Evolutionary conservation across 2,797 vertebrate species (phyloP).

Genomic region (Cryptoprocta ferox): DNA sequence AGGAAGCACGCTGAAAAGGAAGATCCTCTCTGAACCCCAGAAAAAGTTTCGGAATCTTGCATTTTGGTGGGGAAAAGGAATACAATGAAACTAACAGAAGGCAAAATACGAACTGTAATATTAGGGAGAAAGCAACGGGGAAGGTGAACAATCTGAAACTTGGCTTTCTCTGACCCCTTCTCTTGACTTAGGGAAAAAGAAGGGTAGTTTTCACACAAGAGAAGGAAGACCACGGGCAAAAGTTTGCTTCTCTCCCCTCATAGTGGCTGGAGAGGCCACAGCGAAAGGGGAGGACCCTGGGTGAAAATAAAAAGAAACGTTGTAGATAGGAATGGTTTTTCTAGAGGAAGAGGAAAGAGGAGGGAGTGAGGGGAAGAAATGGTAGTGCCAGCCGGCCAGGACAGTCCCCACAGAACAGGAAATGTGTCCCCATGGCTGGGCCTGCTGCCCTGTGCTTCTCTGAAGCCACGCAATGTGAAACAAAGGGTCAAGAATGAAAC

Average conservation of each 20-base stretch:
- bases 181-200: not conserved
- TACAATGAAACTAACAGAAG: not conserved
- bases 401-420: fast-evolving
- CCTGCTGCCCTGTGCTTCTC: not conserved
- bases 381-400: not conserved
- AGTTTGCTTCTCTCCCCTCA: not conserved
- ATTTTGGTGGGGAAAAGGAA: not conserved
- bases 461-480: not conserved
- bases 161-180: not conserved
- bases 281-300: no score
- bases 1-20: not conserved
- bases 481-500: not conserved
- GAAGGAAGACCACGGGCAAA: not conserved
- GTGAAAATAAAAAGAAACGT: not conserved
- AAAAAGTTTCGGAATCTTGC: constrained; percentile 13
- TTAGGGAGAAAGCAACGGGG: not conserved
- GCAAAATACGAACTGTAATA: not conserved
- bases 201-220: not conserved
- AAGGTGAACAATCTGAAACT: not conserved
- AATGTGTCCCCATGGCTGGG: not conserved
- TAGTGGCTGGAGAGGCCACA: not conserved
- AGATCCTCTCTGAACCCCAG: not conserved
- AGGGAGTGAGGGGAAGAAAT: not conserved
- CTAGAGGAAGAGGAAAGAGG: not conserved
- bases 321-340: not conserved